Conservation (phyloP, 1,140 invertebrate species). For the Heliothis virescens region DNA sequence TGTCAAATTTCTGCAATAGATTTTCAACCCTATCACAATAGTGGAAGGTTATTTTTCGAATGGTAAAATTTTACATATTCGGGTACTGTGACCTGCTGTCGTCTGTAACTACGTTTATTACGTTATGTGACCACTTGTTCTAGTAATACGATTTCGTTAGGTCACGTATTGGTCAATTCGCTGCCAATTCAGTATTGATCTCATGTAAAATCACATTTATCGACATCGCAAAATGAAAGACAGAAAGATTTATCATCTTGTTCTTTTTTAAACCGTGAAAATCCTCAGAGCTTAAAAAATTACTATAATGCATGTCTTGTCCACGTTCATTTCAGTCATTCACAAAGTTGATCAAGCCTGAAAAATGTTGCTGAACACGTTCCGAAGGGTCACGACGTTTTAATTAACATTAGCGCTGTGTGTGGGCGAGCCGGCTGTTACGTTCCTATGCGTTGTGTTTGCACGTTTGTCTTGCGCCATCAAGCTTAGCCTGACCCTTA, state of each 20-base stretch:
- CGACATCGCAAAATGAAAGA: too few relatives aligned
- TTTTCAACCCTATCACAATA: too few relatives aligned
- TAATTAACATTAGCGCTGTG: slow-evolving; percentile 67
- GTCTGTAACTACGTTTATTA: slow-evolving; percentile 40
- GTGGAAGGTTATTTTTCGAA: too few relatives aligned
- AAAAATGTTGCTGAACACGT: slow-evolving; percentile 16
- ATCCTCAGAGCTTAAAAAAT: slow-evolving; percentile 2
- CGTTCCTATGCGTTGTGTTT: slow-evolving; percentile 19
- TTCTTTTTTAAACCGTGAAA: not conserved
- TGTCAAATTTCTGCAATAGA: too few relatives aligned
- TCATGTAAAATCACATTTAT: not conserved
- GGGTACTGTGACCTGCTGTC: too few relatives aligned
- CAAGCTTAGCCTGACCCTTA: slow-evolving; percentile 14
- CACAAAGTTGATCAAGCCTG: slow-evolving; percentile 4
- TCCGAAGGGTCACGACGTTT: slow-evolving; percentile 40
- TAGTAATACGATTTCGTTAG: slow-evolving; percentile 24
- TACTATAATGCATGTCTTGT: not conserved
- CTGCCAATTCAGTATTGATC: not conserved
- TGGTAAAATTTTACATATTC: too few relatives aligned
- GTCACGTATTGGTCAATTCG: not conserved
- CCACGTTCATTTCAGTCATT: too few relatives aligned
- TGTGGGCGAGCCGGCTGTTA: slow-evolving; percentile 58
- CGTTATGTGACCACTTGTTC: slow-evolving; percentile 30
- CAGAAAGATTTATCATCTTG: not conserved
- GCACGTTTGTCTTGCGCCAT: slow-evolving; percentile 37